A percentile compares a stretch with the other conserved stretches of the same genome.
Conservation (phyloP, 2,113 vertebrate species). For the Phaetusa simplex region DNA sequence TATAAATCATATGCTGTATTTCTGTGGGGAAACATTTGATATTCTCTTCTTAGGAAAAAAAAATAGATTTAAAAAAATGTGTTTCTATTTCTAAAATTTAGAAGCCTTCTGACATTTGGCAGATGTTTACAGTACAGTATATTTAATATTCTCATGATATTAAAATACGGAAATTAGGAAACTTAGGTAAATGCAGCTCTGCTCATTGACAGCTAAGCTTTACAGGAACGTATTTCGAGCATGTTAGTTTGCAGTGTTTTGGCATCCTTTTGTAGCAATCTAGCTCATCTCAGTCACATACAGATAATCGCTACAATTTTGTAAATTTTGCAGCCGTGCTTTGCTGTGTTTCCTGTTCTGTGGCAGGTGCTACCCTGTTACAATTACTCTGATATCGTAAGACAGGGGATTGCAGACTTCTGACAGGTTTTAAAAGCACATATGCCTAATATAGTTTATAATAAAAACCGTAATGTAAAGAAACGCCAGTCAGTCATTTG, state of each 20-base stretch:
- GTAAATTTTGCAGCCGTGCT: not conserved
- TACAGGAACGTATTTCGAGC: not conserved
- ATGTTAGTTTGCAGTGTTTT: not conserved
- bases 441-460: not conserved
- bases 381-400: not conserved
- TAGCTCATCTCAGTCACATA: not conserved
- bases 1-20: slow-evolving; percentile 66
- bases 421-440: not conserved
- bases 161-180: not conserved
- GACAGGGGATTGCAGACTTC: not conserved
- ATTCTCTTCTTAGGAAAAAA: slow-evolving; percentile 3
- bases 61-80: not conserved
- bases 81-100: slow-evolving; percentile 34
- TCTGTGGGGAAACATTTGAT: slow-evolving; percentile 56
- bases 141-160: not conserved
- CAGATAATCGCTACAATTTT: not conserved
- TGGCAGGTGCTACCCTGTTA: not conserved
- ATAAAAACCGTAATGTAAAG: not conserved
- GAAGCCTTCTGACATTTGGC: not conserved
- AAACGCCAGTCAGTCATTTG: not conserved
- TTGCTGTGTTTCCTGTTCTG: not conserved
- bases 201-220: not conserved
- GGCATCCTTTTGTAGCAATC: not conserved
- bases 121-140: not conserved
- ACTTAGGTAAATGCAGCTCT: not conserved